Evolutionary conservation across 2,113 vertebrate species (phyloP).

Genomic region (Hucho hucho): DNA sequence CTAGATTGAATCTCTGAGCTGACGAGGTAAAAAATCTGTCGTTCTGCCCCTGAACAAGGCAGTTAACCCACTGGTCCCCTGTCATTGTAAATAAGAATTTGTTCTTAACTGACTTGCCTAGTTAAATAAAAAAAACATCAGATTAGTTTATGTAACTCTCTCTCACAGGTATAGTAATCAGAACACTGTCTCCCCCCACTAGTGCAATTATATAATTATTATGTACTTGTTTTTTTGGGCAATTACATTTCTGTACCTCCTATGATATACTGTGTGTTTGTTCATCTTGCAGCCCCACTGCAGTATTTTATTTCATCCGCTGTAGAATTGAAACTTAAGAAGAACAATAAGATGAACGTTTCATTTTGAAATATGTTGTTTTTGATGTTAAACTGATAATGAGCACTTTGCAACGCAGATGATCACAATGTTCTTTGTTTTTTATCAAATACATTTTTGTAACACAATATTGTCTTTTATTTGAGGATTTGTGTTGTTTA

Average conservation of each 20-base stretch:
- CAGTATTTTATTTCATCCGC: background rate
- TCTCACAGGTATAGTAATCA: conserved; percentile 3
- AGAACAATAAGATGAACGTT: background rate
- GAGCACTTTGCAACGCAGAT: too few species aligned
- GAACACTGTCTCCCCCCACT: background rate
- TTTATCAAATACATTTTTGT: background rate
- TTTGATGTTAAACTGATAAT: too few species aligned
- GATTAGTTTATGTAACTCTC: background rate
- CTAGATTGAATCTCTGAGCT: too few species aligned
- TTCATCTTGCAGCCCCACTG: background rate
- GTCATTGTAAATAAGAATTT: too few species aligned
- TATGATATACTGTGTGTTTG: background rate
- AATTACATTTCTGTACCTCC: background rate
- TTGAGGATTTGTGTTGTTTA: background rate
- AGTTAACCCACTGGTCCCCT: too few species aligned
- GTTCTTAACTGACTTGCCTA: too few species aligned
- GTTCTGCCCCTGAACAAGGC: too few species aligned
- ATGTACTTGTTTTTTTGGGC: background rate
- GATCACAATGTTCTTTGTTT: too few species aligned
- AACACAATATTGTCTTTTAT: background rate
- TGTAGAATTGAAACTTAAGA: background rate
- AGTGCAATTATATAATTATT: conserved; percentile 5
- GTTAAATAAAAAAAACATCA: too few species aligned
- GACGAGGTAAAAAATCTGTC: too few species aligned
- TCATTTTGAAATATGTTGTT: background rate